Conservation (phyloP, 2,888 invertebrate species). For the Callinectes sapidus region DNA sequence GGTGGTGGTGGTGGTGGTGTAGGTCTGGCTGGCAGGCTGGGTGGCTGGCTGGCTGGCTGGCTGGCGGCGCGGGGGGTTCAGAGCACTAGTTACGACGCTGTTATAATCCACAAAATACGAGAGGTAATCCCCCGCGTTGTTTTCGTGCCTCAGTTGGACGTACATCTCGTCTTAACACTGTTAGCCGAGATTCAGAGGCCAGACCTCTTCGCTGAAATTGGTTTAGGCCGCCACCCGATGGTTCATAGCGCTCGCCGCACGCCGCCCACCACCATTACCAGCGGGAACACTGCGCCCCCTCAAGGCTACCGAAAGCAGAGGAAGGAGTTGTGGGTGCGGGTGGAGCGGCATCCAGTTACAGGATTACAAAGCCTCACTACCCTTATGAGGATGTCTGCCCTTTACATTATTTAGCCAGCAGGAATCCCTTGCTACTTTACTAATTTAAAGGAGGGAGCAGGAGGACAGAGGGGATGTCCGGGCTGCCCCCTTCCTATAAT, state of each 20-base stretch:
- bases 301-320: background rate
- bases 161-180: conserved; percentile 37
- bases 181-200: conserved; percentile 25
- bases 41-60: background rate
- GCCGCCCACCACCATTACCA: conserved; percentile 30
- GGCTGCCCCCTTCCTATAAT: background rate
- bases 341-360: background rate
- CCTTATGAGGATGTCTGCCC: conserved; percentile 5
- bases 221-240: conserved; percentile 36
- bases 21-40: background rate
- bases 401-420: conserved; percentile 6
- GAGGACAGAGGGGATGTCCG: background rate
- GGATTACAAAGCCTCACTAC: background rate
- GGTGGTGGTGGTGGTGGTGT: background rate
- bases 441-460: background rate
- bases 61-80: background rate
- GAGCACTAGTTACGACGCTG: conserved; percentile 27
- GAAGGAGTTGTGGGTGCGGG: background rate
- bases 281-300: conserved; percentile 12
- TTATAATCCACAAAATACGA: conserved; percentile 37
- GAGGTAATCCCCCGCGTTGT: conserved; percentile 35
- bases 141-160: conserved; percentile 35
- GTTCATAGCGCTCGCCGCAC: conserved; percentile 23
- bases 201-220: conserved; percentile 33
- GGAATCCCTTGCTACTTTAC: background rate